Evolutionary conservation across 2,888 invertebrate genomes (phyloP).

Genomic region (Cacoxenus indagator): DNA sequence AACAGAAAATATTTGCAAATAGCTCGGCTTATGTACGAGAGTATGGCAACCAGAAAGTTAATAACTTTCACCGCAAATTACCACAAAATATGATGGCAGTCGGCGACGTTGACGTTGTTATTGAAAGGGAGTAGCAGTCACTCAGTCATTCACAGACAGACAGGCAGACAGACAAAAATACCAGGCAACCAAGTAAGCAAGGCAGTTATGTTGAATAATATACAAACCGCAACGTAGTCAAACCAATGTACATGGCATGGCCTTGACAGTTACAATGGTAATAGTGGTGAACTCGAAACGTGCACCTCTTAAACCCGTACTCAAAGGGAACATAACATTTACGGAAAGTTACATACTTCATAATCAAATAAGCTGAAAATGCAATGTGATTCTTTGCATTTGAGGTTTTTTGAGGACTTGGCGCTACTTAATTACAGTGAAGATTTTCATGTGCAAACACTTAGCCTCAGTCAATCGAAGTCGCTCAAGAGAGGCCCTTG

Average conservation of each 20-base stretch:
- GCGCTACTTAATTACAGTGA: too few species aligned
- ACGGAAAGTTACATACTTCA: too few species aligned
- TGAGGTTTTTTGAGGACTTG: too few species aligned
- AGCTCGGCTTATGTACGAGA: neutral
- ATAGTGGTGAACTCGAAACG: neutral
- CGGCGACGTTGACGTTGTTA: neutral
- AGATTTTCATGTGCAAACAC: too few species aligned
- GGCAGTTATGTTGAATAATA: neutral
- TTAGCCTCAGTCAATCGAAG: too few species aligned
- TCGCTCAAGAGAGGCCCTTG: too few species aligned
- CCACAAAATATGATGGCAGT: slow-evolving; percentile 34
- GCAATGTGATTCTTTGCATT: too few species aligned
- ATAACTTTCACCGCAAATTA: slow-evolving; percentile 50
- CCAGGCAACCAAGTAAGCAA: neutral
- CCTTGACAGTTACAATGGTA: slow-evolving; percentile 52
- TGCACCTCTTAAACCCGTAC: too few species aligned
- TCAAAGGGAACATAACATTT: too few species aligned
- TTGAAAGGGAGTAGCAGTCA: neutral
- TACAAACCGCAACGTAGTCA: slow-evolving; percentile 28
- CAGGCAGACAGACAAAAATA: neutral
- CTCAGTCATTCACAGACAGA: neutral
- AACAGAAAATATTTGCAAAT: slow-evolving; percentile 2
- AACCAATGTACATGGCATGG: slow-evolving; percentile 40
- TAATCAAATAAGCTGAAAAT: too few species aligned
- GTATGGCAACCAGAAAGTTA: slow-evolving; percentile 35